Percentiles rank a stretch among this genome's conserved stretches.
Conservation (phyloP, 2,797 vertebrate species). For the Borostomias antarcticus region DNA sequence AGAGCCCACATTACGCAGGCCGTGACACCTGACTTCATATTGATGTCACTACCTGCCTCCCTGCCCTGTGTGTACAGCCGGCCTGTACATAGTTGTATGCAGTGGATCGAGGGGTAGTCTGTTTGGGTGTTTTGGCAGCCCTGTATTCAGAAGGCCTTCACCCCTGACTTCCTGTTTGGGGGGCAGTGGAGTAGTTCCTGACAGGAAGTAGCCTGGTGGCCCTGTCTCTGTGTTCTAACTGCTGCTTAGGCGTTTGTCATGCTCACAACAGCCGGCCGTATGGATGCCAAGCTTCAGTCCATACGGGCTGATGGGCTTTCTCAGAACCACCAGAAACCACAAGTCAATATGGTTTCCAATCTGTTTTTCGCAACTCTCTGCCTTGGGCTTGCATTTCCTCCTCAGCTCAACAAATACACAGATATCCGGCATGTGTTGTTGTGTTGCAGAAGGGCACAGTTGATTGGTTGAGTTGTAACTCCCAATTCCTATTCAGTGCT, state of each 20-base stretch:
- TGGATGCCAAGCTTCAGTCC: slow-evolving; percentile 44
- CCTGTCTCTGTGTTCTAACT: slow-evolving; percentile 41
- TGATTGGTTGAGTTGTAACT: slow-evolving; percentile 20
- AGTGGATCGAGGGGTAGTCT: slow-evolving; percentile 22
- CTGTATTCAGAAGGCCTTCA: slow-evolving; percentile 63
- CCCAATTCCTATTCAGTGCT: slow-evolving; percentile 15
- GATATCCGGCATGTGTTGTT: slow-evolving; percentile 49
- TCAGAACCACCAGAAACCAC: slow-evolving; percentile 38
- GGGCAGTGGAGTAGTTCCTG: slow-evolving; percentile 58
- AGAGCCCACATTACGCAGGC: not conserved
- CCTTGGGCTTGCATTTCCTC: slow-evolving; percentile 66
- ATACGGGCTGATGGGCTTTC: slow-evolving; percentile 40
- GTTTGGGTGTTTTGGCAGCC: slow-evolving; percentile 58
- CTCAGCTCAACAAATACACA: slow-evolving; percentile 45
- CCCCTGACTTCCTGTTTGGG: slow-evolving; percentile 68
- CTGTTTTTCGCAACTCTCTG: slow-evolving; percentile 51
- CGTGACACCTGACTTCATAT: slow-evolving; percentile 37
- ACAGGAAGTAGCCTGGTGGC: slow-evolving; percentile 53
- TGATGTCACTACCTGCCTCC: slow-evolving; percentile 37
- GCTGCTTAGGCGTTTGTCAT: slow-evolving; percentile 62
- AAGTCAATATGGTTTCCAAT: slow-evolving; percentile 41
- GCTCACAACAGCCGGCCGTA: slow-evolving; percentile 40
- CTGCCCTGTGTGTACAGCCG: slow-evolving; percentile 18
- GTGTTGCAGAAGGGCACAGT: slow-evolving; percentile 35
- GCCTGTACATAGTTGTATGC: slow-evolving; percentile 35